Evolutionary conservation across 2,888 invertebrate genomes (phyloP), one percentile per base, ranked within the genome.

Genomic region (Aporophyla lueneburgensis): DNA sequence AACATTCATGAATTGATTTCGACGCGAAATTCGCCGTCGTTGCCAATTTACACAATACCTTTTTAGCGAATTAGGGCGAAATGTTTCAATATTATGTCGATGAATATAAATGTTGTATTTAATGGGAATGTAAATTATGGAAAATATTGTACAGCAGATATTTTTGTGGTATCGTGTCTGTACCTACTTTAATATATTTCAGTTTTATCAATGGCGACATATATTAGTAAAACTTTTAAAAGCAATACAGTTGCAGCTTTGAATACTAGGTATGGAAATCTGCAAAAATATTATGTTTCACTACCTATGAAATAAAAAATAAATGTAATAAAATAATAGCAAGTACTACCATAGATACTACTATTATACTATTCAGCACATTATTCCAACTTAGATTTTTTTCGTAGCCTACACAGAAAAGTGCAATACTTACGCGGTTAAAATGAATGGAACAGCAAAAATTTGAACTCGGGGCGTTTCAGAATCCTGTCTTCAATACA

Each of bases 1-100:
- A 87, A 85, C 84, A 83, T 83, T 73, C 86, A 62, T 78, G 82
- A 87, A 91, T 88, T 86, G 90, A 87, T 87, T 85, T 80, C 83
- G 74, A 83, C 71, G 86, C 79, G 62, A 81, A 87, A 79, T 85
- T 72, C 75, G 69, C 73, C 72, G 87, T 83, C 80, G 73, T 63
- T 80, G 77, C 53, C 85, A 80, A 82, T 87, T 86, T 76, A 78
- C 85, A 80, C 76, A 85, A 82, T 85, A 86, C 86, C 72, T 85
- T 83, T 84, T 85, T 84, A 85, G 76, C 71, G 56, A 85, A 85
- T 77, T 86, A 86, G 84, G 74, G 53, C 67, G 27, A 74, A 83
- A 82, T 83, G 74, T 86, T 74, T 67, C 51, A 76, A 71, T 75
- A 73, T 80, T 83, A 66, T 71, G 72, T 74, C 75, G 63, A 82